phyloP scores from a whole-genome alignment of 2,113 vertebrate genomes.

The Calidris pygmaea region DNA sequence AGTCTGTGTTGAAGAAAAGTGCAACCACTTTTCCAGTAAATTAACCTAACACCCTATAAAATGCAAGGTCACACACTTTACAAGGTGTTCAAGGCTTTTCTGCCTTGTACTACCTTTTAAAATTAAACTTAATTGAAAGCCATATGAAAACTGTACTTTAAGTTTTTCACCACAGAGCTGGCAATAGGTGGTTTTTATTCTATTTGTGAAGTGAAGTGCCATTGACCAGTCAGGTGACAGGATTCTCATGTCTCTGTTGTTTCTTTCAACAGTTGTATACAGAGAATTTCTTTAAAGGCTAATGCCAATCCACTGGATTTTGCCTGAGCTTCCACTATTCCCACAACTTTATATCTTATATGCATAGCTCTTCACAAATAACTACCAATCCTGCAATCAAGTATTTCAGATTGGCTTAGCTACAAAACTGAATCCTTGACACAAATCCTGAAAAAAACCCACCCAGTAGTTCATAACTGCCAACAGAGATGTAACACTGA shows the following conservation, averaged over 20 bases:
- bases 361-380: neutral
- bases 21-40: neutral
- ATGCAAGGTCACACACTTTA: neutral
- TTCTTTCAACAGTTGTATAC: neutral
- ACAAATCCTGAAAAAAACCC: neutral
- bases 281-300: neutral
- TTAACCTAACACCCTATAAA: neutral
- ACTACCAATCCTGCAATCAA: neutral
- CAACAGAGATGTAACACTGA: neutral
- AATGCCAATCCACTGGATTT: neutral
- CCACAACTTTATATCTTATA: neutral
- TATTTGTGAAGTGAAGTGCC: neutral
- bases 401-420: neutral
- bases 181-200: neutral
- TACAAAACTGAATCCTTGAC: neutral
- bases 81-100: neutral
- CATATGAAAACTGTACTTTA: neutral
- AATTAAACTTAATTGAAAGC: neutral
- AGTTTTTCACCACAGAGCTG: neutral
- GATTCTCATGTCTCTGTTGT: neutral
- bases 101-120: neutral
- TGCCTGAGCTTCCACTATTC: neutral
- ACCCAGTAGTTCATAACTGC: neutral
- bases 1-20: neutral
- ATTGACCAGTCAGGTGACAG: neutral